Conservation (phyloP, 2,113 vertebrate genomes). For the Caracal caracal region DNA sequence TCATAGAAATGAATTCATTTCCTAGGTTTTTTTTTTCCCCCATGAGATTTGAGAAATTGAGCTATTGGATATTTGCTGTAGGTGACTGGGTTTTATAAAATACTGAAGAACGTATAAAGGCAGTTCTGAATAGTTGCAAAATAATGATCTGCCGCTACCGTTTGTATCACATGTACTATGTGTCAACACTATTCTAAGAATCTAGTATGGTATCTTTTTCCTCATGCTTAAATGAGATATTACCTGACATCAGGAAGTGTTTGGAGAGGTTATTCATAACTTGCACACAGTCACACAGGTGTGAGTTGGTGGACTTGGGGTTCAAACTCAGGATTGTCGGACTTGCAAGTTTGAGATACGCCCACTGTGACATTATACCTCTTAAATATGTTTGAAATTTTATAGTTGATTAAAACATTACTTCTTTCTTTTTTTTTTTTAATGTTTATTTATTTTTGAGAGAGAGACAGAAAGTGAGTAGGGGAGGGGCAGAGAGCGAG, state of each 20-base stretch:
- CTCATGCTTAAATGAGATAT: neutral
- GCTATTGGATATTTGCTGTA: neutral
- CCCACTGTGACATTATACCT: neutral
- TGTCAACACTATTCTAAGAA: neutral
- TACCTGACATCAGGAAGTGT: neutral
- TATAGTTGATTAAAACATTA: neutral
- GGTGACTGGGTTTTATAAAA: neutral
- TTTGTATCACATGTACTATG: neutral
- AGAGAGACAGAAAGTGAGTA: neutral
- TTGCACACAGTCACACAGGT: neutral
- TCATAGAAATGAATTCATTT: neutral
- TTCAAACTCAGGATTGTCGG: neutral
- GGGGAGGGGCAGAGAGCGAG: neutral
- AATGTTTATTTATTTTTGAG: neutral
- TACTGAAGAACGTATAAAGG: neutral
- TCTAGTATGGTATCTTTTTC: neutral
- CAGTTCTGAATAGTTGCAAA: neutral
- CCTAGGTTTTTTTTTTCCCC: neutral
- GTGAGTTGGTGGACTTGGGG: neutral
- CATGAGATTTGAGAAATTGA: neutral
- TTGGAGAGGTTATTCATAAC: neutral
- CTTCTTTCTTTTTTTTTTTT: too few relatives aligned
- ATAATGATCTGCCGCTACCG: neutral
- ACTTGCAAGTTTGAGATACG: neutral
- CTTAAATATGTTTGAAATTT: neutral